Percentiles rank a stretch among this genome's conserved stretches.
Evolutionary conservation across 2,888 invertebrate species (phyloP).

Genomic region (Heliconius cydno): DNA sequence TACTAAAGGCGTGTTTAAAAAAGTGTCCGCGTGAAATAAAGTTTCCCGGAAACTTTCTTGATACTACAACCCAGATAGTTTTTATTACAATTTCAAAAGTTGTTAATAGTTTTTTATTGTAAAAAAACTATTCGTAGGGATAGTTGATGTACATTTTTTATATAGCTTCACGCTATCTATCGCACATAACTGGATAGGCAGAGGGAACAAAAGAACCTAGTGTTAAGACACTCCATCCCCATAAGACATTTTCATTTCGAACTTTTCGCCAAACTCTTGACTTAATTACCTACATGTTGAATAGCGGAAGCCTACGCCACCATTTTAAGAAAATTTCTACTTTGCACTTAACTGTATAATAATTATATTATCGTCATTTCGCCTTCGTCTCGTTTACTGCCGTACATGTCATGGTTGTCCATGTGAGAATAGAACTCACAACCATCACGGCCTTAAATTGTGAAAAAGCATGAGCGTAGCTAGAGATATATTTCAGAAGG

Average conservation of each 20-base stretch:
- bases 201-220: background rate
- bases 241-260: background rate
- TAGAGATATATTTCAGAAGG: no score
- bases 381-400: no score
- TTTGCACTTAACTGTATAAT: no score
- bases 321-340: no score
- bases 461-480: no score
- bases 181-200: background rate
- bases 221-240: background rate
- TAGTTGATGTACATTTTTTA: background rate
- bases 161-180: background rate
- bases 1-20: conserved; percentile 1
- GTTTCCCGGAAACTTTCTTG: background rate
- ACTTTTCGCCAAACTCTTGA: background rate
- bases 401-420: no score
- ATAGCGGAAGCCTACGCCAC: background rate
- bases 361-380: no score
- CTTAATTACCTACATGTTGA: background rate
- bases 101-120: background rate
- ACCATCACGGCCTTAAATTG: background rate
- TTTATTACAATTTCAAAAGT: background rate
- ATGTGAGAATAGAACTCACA: background rate
- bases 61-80: conserved; percentile 3
- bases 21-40: background rate
- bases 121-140: background rate